Evolutionary conservation across 2,797 vertebrate species (phyloP), one percentile per base, ranked within the genome.

Genomic region (Parambassis ranga): DNA sequence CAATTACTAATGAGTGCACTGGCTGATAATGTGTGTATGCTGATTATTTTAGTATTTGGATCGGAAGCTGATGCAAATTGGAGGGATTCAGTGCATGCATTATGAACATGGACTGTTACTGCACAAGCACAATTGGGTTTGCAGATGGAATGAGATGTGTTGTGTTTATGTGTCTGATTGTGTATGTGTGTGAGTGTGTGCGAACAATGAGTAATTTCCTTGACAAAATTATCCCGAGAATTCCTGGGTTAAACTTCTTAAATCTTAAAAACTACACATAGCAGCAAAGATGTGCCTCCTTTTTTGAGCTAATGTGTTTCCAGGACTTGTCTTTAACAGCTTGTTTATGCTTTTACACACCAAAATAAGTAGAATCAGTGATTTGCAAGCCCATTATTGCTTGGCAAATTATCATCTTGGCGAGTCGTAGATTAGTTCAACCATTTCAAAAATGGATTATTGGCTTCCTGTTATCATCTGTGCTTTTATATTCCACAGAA

Each of bases 141-240:
- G 65, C 56, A 77, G 77, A 85, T 79, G 51, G 56, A 75, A 77
- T 62, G 9, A 66, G 59, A 79, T 67, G 58, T 65, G 55, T 75
- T 74, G 52, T 81, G 35, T 65, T 64, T 61, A 20, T 60, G 33
- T 19, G 7, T 73, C 13, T 43, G 48, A 43, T 38, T 50, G n/a
- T 43, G 30, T 53, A 23, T 38, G 24, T 8, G 32, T 11, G 11
- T 33, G 31, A 14, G 26, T 52, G 32, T 50, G 46, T 50, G 43
- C 33, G 61, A 71, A 49, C 20, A 36, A 27, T 52, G 41, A 76
- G 55, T 73, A 67, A 77, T 73, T 73, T 48, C 58, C 63, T 1
- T 35, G 22, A 60, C 60, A 36, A 49, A 75, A 77, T 67, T 23
- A 70, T 71, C 66, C 39, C 0, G 24, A 69, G 78, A 76, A 69